Conservation (phyloP, 1,140 invertebrate genomes). For the Diachasma alloeum region DNA sequence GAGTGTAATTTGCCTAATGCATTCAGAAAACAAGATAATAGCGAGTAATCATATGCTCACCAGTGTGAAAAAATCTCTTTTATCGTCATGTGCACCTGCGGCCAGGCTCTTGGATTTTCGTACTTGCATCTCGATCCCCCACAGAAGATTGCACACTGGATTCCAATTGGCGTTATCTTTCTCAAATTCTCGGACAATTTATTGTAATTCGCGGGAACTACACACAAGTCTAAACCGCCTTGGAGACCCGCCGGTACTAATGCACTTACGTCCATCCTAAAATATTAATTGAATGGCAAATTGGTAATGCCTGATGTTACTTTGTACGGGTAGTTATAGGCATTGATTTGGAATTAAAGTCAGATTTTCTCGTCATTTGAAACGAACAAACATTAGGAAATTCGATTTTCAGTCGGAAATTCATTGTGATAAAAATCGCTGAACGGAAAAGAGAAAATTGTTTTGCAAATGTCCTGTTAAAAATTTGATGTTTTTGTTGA, state of each 20-base stretch:
- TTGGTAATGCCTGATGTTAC: too few relatives aligned
- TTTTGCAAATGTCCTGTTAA: too few relatives aligned
- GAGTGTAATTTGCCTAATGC: too few relatives aligned
- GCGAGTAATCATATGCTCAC: constrained; percentile 61
- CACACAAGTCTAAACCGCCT: constrained; percentile 40
- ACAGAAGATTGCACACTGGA: constrained; percentile 83
- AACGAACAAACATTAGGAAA: too few relatives aligned
- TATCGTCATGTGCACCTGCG: constrained; percentile 74
- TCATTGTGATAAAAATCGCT: too few relatives aligned
- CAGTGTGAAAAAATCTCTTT: constrained; percentile 85
- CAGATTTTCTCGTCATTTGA: too few relatives aligned
- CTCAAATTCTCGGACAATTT: constrained; percentile 69
- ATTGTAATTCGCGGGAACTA: constrained; percentile 61
- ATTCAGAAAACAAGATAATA: too few relatives aligned
- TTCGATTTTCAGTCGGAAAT: too few relatives aligned
- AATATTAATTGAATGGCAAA: not conserved
- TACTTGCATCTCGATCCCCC: constrained; percentile 84
- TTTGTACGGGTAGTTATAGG: too few relatives aligned
- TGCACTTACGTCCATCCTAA: constrained; percentile 56
- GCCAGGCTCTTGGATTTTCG: constrained; percentile 75
- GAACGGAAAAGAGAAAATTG: too few relatives aligned
- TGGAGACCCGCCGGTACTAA: constrained; percentile 58
- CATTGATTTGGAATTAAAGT: too few relatives aligned
- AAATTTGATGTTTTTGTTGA: too few relatives aligned
- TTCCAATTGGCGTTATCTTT: constrained; percentile 69